These are phyloP conservation scores for Triops cancriformis DNA, from an alignment of 1,140 invertebrate genomes.

Conservation along the genomic window DNA sequence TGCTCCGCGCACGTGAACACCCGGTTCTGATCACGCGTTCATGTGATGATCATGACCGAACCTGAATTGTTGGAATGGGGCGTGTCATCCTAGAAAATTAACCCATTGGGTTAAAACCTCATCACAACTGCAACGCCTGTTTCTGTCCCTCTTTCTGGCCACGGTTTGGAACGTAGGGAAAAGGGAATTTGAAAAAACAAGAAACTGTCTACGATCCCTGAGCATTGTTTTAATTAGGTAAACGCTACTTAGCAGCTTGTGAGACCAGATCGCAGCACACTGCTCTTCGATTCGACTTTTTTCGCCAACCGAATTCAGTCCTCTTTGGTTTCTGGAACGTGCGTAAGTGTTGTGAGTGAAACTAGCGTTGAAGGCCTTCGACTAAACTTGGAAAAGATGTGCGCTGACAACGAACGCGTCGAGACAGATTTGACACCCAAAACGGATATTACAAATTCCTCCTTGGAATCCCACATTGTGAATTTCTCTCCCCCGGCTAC, in stretches of 20 bases:
- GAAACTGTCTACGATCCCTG: not conserved
- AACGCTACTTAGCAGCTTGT: not conserved
- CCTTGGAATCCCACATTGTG: not conserved
- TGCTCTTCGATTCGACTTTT: not conserved
- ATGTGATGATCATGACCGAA: not conserved
- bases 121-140: not conserved
- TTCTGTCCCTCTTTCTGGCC: not conserved
- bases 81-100: not conserved
- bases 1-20: not conserved
- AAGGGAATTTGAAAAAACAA: not conserved
- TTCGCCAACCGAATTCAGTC: not conserved
- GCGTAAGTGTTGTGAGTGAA: not conserved
- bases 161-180: not conserved
- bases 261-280: not conserved
- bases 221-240: not conserved
- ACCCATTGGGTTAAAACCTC: not conserved
- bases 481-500: not conserved
- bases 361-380: not conserved
- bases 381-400: not conserved
- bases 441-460: not conserved
- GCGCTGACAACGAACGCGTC: not conserved
- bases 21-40: not conserved
- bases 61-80: not conserved
- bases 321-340: not conserved
- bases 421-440: not conserved